Percentiles rank a stretch among this genome's conserved stretches.
Evolutionary conservation across 2,797 vertebrate species (phyloP).

Genomic region (Spinus olivaceus): DNA sequence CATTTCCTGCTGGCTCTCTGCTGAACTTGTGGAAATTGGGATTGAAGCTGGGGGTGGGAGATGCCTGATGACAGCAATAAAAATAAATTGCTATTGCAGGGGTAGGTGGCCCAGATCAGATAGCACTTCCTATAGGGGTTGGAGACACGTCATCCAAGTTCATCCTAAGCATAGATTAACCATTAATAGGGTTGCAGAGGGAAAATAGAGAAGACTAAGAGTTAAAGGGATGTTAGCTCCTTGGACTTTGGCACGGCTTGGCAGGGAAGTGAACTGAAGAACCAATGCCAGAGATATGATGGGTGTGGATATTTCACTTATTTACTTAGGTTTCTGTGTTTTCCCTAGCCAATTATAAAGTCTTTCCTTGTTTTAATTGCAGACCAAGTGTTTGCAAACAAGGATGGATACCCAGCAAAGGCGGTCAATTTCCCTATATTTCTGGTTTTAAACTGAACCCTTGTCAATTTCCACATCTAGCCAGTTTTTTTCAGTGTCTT

Average conservation of each 20-base stretch:
- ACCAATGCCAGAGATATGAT: not conserved
- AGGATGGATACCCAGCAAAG: not conserved
- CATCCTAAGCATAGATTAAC: not conserved
- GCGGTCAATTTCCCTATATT: not conserved
- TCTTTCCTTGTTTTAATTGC: conserved; percentile 2
- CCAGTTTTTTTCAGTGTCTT: not conserved
- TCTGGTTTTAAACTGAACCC: not conserved
- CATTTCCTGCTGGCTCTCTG: not conserved
- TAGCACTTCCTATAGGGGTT: not conserved
- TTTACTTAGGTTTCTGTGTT: conserved; percentile 30
- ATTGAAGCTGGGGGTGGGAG: not conserved
- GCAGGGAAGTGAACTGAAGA: conserved; percentile 17
- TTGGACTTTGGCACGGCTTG: conserved; percentile 5
- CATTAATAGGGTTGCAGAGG: not conserved
- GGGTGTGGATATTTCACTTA: conserved; percentile 44
- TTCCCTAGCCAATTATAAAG: not conserved
- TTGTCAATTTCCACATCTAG: not conserved
- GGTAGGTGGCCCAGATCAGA: conserved; percentile 8
- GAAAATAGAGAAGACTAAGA: not conserved
- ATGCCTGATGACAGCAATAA: not conserved
- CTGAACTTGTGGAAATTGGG: not conserved
- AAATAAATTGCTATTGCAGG: not conserved
- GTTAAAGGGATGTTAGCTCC: conserved; percentile 13
- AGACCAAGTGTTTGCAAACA: conserved; percentile 1
- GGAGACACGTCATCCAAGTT: not conserved